These are phyloP conservation scores for Pluvianellus socialis DNA, from an alignment of 2,113 vertebrate genomes.

Conservation along the genomic window DNA sequence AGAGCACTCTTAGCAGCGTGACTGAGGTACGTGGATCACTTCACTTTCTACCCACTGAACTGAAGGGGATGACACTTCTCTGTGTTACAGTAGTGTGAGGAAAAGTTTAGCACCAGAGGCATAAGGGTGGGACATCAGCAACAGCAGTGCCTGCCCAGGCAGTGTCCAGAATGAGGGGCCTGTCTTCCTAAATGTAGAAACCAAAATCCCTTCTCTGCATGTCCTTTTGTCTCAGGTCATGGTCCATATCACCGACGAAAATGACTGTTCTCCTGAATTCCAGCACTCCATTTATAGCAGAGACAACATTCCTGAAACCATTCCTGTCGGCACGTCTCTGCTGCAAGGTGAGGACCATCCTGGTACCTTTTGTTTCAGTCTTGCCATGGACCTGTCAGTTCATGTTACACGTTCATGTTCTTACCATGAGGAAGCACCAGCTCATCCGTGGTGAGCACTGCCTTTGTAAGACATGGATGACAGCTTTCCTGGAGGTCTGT, in stretches of 20 bases:
- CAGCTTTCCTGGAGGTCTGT: neutral
- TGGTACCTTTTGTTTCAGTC: neutral
- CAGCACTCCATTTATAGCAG: conserved; percentile 86
- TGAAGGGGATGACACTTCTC: neutral
- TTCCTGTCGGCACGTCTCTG: conserved; percentile 80
- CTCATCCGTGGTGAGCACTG: neutral
- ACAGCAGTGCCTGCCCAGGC: neutral
- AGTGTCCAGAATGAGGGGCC: neutral
- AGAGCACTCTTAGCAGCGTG: conserved; percentile 81
- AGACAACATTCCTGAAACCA: conserved; percentile 83
- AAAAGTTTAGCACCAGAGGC: neutral
- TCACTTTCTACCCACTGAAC: neutral
- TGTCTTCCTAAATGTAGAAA: neutral
- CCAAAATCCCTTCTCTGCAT: neutral
- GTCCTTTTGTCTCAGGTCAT: conserved; percentile 73
- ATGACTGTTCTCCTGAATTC: conserved; percentile 91
- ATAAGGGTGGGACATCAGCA: neutral
- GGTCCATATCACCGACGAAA: conserved; percentile 84
- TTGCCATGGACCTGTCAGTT: neutral
- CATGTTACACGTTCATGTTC: neutral
- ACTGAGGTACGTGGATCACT: conserved; percentile 74
- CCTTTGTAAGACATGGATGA: neutral
- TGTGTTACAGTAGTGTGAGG: neutral
- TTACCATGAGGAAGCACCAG: neutral
- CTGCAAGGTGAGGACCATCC: conserved; percentile 81